These are phyloP conservation scores for Hylia prasina DNA, from an alignment of 2,113 vertebrate species.

Conservation along the genomic window DNA sequence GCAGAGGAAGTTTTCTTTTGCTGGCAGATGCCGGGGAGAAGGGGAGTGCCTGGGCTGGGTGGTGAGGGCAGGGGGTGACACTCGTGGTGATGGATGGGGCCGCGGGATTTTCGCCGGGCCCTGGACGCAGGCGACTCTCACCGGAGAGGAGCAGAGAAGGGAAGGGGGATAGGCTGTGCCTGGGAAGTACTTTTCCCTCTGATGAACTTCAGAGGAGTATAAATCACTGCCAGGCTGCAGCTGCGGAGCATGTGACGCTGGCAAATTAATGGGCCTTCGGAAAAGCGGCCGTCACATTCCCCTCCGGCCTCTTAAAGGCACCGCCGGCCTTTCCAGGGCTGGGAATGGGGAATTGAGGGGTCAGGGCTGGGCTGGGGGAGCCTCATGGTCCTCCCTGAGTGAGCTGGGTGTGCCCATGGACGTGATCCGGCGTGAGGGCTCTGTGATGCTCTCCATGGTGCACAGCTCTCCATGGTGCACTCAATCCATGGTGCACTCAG, in stretches of 20 bases:
- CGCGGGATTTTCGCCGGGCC: background rate
- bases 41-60: slow-evolving; percentile 27
- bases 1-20: slow-evolving; percentile 58
- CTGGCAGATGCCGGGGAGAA: slow-evolving; percentile 8
- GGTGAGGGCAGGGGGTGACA: slow-evolving; percentile 4
- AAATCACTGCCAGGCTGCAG: slow-evolving; percentile 63
- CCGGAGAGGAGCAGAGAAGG: background rate
- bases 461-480: background rate
- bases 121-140: background rate
- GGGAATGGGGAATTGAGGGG: background rate
- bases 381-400: accelerated
- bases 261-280: slow-evolving; percentile 27
- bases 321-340: background rate
- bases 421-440: accelerated
- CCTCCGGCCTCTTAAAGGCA: slow-evolving; percentile 18
- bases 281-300: background rate
- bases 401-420: background rate
- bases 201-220: slow-evolving; percentile 52
- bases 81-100: slow-evolving; percentile 6
- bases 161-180: background rate
- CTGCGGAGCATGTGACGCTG: slow-evolving; percentile 42
- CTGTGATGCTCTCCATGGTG: accelerated
- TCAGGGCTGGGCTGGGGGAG: background rate
- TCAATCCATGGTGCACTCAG: accelerated
- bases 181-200: slow-evolving; percentile 51